A percentile compares a stretch with the other conserved stretches of the same genome.
Evolutionary conservation across 2,888 invertebrate species (phyloP).

Genomic region (Carabus problematicus): DNA sequence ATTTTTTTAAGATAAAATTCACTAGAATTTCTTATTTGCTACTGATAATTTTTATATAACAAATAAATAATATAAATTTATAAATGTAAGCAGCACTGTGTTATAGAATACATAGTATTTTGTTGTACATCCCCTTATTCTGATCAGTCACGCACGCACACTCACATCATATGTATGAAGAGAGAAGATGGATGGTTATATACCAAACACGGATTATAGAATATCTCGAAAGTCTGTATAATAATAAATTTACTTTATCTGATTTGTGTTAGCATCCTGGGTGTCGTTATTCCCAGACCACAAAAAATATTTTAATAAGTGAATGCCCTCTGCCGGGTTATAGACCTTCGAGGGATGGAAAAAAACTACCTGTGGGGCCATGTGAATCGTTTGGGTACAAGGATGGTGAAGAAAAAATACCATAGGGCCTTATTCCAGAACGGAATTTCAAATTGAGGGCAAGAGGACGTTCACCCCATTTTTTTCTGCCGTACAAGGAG

Average conservation of each 20-base stretch:
- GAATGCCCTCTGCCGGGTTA: slow-evolving; percentile 28
- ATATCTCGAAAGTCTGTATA: slow-evolving; percentile 9
- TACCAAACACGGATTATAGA: slow-evolving; percentile 1
- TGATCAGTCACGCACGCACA: neutral
- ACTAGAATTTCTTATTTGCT: slow-evolving; percentile 18
- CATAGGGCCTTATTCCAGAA: slow-evolving; percentile 33
- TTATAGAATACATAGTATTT: neutral
- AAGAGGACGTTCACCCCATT: slow-evolving; percentile 44
- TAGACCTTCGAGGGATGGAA: slow-evolving; percentile 18
- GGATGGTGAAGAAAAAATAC: slow-evolving; percentile 33
- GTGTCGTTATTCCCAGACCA: neutral
- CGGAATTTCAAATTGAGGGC: slow-evolving; percentile 28
- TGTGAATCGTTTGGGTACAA: slow-evolving; percentile 33
- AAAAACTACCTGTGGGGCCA: slow-evolving; percentile 26
- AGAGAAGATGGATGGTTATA: too few species aligned
- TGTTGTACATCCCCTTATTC: neutral
- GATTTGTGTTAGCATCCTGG: slow-evolving; percentile 10
- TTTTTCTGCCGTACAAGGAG: slow-evolving; percentile 31
- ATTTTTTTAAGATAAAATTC: slow-evolving; percentile 25
- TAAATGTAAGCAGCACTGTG: slow-evolving; percentile 1
- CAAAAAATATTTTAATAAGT: slow-evolving; percentile 27
- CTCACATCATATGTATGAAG: neutral
- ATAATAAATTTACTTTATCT: slow-evolving; percentile 1
- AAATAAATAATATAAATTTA: slow-evolving; percentile 7
- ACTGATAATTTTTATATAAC: slow-evolving; percentile 24